These are phyloP conservation scores for Mesoligia furuncula DNA, from an alignment of 2,888 invertebrate genomes.

Conservation along the genomic window DNA sequence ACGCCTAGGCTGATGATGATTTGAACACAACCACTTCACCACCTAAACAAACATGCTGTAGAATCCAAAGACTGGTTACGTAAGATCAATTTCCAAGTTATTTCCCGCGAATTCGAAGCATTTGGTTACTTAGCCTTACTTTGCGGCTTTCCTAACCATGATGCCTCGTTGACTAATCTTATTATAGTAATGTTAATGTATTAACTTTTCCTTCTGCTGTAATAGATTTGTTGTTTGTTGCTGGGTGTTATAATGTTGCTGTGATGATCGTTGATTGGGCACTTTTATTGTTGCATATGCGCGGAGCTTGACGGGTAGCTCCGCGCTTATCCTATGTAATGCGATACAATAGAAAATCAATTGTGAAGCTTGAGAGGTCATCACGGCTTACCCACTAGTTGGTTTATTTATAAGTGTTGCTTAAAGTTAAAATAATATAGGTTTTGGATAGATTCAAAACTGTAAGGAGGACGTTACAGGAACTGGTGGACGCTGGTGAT, in stretches of 20 bases:
- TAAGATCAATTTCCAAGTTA: slow-evolving; percentile 72
- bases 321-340: no score
- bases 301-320: no score
- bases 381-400: no score
- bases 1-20: no score
- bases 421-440: no score
- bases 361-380: no score
- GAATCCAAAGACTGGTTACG: slow-evolving; percentile 58
- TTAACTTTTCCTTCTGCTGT: slow-evolving; percentile 56
- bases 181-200: slow-evolving; percentile 59
- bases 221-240: slow-evolving; percentile 35
- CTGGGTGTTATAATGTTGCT: slow-evolving; percentile 33
- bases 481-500: no score
- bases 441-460: no score
- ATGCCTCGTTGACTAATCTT: slow-evolving; percentile 66
- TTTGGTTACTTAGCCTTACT: slow-evolving; percentile 48
- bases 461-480: no score
- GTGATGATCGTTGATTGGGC: neutral
- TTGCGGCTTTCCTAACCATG: slow-evolving; percentile 65
- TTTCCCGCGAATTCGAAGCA: slow-evolving; percentile 67
- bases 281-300: no score
- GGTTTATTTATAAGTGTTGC: no score
- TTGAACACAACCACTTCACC: neutral
- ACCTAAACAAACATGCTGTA: slow-evolving; percentile 15
- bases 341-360: no score